Evolutionary conservation across 1,140 invertebrate genomes (phyloP), one percentile per base, ranked within the genome.

Genomic region (Bilobella aurantiaca): DNA sequence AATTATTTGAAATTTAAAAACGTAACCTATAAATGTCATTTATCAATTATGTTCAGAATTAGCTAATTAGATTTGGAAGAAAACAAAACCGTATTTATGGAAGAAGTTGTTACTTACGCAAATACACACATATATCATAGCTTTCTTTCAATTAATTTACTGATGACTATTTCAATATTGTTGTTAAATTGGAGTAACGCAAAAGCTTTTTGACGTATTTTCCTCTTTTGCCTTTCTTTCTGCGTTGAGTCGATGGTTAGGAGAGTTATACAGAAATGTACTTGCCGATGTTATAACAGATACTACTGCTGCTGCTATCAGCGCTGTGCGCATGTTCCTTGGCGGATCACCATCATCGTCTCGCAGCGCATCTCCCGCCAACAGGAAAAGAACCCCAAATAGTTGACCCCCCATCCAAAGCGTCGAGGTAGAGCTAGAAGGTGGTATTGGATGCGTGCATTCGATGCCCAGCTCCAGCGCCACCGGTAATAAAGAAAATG

Each of bases 331-430:
- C 66, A 68, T 68, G 12, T 64, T 68, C 31, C 57, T 21, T 2
- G 57, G 57, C 25, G 58, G 66, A 46, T 64, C 63, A 21, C 57
- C 62, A 59, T 59, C 42, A 8, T 63, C 61, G 46, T 63, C 62
- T 28, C 66, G 21, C 14, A 67, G 32, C 1, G 32, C 28, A 60
- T 67, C 66, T 8, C 61, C 61, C 12, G 49, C 29, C 1, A 67
- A 34, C 28, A 67, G 32, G 31, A 67, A 67, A 31, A 67, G 56
- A n/a, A 68, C 62, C 16, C 62, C 57, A 61, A 57, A 64, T 3
- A 58, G 37, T 62, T 69, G 67, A 21, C 63, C 67, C 23, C 63
- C 63, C 67, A 69, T 65, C 67, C 67, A 69, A 0, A 69, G 60
- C 23, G 64, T 28, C 21, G 64, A 65, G 3, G 60, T 65, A 0